phyloP scores from a whole-genome alignment of 2,113 vertebrate species.

The Oenanthe oenanthe region DNA sequence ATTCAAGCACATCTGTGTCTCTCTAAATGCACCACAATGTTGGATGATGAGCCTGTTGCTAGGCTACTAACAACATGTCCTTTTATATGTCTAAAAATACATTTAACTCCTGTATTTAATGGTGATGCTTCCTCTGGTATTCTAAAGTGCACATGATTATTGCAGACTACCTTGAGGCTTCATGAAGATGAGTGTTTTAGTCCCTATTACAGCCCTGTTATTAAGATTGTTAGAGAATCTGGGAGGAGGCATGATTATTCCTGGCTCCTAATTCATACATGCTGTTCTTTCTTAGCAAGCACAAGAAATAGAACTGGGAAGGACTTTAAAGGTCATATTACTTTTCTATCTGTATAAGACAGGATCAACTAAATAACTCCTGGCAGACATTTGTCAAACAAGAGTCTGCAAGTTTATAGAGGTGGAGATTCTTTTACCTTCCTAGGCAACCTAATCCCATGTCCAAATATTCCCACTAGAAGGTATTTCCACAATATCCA shows the following conservation, averaged over 20 bases:
- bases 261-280: not conserved
- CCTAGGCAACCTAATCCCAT: not conserved
- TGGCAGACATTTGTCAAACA: constrained; percentile 12
- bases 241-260: not conserved
- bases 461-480: not conserved
- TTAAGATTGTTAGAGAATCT: not conserved
- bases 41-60: constrained; percentile 51
- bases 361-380: not conserved
- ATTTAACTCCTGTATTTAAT: constrained; percentile 29
- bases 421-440: not conserved
- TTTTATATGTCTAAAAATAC: constrained; percentile 52
- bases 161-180: not conserved
- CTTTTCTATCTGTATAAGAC: not conserved
- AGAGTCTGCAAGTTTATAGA: not conserved
- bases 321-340: not conserved
- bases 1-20: constrained; percentile 39
- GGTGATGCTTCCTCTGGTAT: not conserved
- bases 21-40: not conserved
- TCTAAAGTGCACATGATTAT: not conserved
- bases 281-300: not conserved
- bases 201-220: not conserved
- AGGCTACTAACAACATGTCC: constrained; percentile 36
- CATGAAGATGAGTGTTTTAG: not conserved
- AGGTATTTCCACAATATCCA: not conserved
- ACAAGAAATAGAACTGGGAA: not conserved